phyloP scores from a whole-genome alignment of 2,888 invertebrate species.

The Lasioglossum calceatum region DNA sequence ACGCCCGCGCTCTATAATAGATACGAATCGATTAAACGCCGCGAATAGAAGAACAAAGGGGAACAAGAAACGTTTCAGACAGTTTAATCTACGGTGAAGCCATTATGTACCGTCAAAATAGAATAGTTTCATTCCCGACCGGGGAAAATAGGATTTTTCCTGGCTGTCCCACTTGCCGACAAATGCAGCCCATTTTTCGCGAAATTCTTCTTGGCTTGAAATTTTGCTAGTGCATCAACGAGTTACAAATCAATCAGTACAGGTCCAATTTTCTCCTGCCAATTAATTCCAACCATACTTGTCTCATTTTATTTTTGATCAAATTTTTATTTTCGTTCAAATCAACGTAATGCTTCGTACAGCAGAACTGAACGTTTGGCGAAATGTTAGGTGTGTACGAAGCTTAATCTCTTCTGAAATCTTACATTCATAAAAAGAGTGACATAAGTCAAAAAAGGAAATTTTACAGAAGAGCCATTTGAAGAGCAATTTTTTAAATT shows the following conservation, averaged over 20 bases:
- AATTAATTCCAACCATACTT: background rate
- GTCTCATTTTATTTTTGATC: background rate
- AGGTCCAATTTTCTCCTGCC: background rate
- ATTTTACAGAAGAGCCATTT: too few relatives aligned
- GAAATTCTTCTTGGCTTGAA: background rate
- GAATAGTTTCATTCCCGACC: background rate
- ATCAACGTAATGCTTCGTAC: background rate
- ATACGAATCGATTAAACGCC: constrained; percentile 13
- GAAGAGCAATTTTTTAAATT: too few relatives aligned
- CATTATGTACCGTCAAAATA: background rate
- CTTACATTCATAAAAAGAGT: too few relatives aligned
- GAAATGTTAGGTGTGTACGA: too few relatives aligned
- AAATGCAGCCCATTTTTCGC: background rate
- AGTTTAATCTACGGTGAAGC: constrained; percentile 4
- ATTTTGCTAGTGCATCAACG: background rate
- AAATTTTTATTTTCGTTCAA: background rate
- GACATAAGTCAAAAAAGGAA: too few relatives aligned
- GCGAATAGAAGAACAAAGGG: background rate
- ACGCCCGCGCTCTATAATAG: constrained; percentile 1
- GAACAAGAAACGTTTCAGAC: constrained; percentile 5
- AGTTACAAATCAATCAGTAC: background rate
- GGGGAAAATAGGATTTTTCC: constrained; percentile 4
- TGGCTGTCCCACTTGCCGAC: background rate
- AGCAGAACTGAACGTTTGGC: too few relatives aligned
- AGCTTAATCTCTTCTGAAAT: background rate